phyloP scores from a whole-genome alignment of 1,140 invertebrate species.

The Drosophila lacteicornis region DNA sequence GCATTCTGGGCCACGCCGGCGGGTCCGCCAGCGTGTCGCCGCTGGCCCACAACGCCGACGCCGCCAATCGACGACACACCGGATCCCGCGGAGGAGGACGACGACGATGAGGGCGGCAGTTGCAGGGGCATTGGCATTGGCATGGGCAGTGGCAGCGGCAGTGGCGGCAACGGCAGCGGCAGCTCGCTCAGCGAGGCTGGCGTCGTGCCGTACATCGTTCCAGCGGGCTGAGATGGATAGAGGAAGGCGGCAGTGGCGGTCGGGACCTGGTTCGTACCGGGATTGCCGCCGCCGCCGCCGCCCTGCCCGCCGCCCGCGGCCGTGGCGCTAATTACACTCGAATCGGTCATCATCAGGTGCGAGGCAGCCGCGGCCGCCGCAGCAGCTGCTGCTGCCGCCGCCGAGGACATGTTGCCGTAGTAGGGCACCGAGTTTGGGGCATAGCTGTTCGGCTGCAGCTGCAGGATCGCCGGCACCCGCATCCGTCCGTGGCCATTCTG shows the following conservation, averaged over 20 bases:
- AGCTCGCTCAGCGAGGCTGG: constrained; percentile 46
- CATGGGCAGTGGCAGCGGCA: constrained; percentile 58
- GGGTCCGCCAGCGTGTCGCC: constrained; percentile 32
- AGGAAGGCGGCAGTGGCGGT: constrained; percentile 44
- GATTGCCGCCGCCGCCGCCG: constrained; percentile 2
- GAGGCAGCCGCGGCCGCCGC: constrained; percentile 71
- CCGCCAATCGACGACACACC: constrained; percentile 6
- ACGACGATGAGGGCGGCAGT: constrained; percentile 39
- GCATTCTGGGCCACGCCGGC: constrained; percentile 6
- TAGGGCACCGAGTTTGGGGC: constrained; percentile 59
- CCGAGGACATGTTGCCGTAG: constrained; percentile 50
- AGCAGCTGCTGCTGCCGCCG: constrained; percentile 47
- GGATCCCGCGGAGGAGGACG: constrained; percentile 36
- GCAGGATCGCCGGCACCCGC: constrained; percentile 50
- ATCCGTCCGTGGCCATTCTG: constrained; percentile 58
- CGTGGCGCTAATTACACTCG: constrained; percentile 79
- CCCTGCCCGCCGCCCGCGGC: constrained; percentile 56
- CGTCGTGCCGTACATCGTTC: constrained; percentile 36
- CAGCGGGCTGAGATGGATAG: constrained; percentile 31
- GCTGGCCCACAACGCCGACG: constrained; percentile 18
- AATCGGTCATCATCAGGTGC: constrained; percentile 83
- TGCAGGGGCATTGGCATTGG: constrained; percentile 44
- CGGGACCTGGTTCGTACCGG: constrained; percentile 52
- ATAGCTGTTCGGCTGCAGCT: constrained; percentile 44
- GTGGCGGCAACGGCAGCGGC: constrained; percentile 59